These are phyloP conservation scores for Drosophila formosana DNA, from an alignment of 2,888 invertebrate genomes.

Conservation along the genomic window DNA sequence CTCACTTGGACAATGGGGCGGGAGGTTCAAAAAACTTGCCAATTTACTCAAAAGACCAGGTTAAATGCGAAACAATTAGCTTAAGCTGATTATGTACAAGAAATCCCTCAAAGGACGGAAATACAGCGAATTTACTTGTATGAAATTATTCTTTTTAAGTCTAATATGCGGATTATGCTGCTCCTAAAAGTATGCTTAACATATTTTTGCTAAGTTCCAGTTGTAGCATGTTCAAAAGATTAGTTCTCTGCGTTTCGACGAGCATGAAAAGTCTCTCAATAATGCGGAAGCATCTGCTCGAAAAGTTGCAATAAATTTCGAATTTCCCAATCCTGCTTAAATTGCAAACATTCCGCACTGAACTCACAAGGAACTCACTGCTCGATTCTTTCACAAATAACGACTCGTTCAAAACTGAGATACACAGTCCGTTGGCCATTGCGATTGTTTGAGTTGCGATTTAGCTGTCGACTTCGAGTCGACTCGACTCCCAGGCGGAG, in stretches of 20 bases:
- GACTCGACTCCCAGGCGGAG: slow-evolving; percentile 13
- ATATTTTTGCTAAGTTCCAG: neutral
- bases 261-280: slow-evolving; percentile 5
- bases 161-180: neutral
- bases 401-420: slow-evolving; percentile 17
- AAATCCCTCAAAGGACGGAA: neutral
- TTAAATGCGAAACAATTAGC: neutral
- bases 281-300: slow-evolving; percentile 5
- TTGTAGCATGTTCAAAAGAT: neutral
- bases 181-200: neutral
- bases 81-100: neutral
- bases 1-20: slow-evolving; percentile 17
- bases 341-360: slow-evolving; percentile 7
- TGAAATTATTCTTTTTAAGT: neutral
- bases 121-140: neutral
- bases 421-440: slow-evolving; percentile 9
- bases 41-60: neutral
- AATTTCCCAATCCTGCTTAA: neutral
- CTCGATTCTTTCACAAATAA: neutral
- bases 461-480: slow-evolving; percentile 53
- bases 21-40: neutral
- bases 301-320: neutral
- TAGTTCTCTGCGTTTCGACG: neutral
- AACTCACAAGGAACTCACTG: neutral
- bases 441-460: slow-evolving; percentile 65